These are phyloP conservation scores for Helogale parvula DNA, from an alignment of 2,113 vertebrate genomes.

Conservation along the genomic window DNA sequence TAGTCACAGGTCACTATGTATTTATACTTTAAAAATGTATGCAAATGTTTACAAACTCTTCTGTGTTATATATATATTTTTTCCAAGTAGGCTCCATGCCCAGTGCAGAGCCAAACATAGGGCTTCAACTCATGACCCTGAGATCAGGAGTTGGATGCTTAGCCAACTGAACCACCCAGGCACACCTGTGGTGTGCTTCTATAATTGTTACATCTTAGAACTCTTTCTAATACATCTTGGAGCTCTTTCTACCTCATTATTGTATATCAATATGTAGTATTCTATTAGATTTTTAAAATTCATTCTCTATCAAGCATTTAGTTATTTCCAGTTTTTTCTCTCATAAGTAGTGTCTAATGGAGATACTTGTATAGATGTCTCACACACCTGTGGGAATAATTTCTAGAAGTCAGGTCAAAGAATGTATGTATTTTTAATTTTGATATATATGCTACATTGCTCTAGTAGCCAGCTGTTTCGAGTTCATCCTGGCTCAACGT, in stretches of 20 bases:
- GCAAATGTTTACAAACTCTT: not conserved
- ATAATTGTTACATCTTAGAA: not conserved
- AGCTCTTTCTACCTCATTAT: not conserved
- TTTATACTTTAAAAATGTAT: not conserved
- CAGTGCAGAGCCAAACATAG: too few species aligned
- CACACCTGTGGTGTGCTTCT: not conserved
- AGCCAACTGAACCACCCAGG: too few species aligned
- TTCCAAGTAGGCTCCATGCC: too few species aligned
- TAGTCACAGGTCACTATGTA: not conserved
- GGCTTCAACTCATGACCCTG: too few species aligned
- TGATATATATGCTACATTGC: not conserved
- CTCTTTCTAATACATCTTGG: not conserved
- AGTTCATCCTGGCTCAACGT: not conserved
- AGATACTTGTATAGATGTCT: not conserved
- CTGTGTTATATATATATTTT: not conserved
- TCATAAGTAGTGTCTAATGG: not conserved
- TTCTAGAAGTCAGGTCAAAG: conserved; percentile 1
- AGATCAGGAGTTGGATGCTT: too few species aligned
- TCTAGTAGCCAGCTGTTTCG: not conserved
- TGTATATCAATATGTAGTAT: not conserved
- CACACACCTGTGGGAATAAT: not conserved
- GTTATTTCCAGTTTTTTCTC: conserved; percentile 5
- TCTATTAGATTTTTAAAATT: not conserved
- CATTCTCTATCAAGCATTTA: not conserved
- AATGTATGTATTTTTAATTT: not conserved